Evolutionary conservation across 2,888 invertebrate species (phyloP).

Genomic region (Epistrophe grossulariae): DNA sequence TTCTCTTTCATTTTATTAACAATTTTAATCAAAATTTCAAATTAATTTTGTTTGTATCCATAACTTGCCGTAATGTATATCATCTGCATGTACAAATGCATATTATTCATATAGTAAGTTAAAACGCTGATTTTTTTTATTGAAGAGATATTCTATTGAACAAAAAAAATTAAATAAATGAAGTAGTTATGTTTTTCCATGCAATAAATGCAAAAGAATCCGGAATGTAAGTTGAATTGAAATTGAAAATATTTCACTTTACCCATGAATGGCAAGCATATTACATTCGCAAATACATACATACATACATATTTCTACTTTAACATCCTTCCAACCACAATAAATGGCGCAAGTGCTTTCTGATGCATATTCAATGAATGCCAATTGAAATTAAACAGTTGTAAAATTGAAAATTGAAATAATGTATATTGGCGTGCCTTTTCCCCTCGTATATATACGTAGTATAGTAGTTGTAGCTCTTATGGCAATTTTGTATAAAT

Average conservation of each 20-base stretch:
- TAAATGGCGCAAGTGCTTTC: slow-evolving; percentile 34
- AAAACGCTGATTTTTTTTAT: not conserved
- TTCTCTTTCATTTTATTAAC: too few species aligned
- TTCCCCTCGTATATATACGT: too few species aligned
- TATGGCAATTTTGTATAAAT: slow-evolving; percentile 1
- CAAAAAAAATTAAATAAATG: slow-evolving; percentile 25
- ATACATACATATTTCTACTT: not conserved
- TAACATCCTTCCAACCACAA: slow-evolving; percentile 31
- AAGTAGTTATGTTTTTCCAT: slow-evolving; percentile 31
- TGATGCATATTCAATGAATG: slow-evolving; percentile 49
- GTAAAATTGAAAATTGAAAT: slow-evolving; percentile 46
- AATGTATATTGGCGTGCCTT: slow-evolving; percentile 4
- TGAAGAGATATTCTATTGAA: not conserved
- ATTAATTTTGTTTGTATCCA: too few species aligned
- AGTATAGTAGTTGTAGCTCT: not conserved
- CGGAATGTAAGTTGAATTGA: slow-evolving; percentile 45
- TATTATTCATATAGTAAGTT: too few species aligned
- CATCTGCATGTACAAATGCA: too few species aligned
- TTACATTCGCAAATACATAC: too few species aligned
- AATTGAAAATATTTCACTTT: slow-evolving; percentile 44
- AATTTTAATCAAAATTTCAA: too few species aligned
- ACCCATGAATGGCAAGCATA: slow-evolving; percentile 5
- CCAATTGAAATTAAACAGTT: slow-evolving; percentile 57
- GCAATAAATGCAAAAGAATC: slow-evolving; percentile 44
- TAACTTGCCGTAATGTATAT: too few species aligned